Evolutionary conservation across 2,113 vertebrate species (phyloP).

Genomic region (Rafetus swinhoei): DNA sequence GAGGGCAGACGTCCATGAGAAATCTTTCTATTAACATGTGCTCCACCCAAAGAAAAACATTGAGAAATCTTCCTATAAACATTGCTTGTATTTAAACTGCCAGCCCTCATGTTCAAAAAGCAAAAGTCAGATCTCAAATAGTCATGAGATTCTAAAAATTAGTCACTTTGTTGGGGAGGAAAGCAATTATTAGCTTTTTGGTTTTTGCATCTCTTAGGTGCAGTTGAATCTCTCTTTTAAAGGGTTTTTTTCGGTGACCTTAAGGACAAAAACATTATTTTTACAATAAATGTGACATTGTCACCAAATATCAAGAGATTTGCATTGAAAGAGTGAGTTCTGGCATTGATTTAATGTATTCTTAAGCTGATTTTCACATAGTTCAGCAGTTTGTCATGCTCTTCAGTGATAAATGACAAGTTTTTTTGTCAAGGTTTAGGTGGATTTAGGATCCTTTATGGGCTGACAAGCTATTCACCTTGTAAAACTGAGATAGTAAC

Average conservation of each 20-base stretch:
- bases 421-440: no score
- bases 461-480: no score
- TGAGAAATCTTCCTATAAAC: neutral
- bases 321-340: neutral
- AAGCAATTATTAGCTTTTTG: neutral
- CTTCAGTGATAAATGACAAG: no score
- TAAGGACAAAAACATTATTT: neutral
- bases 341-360: no score
- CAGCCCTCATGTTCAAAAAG: neutral
- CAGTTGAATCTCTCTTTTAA: neutral
- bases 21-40: neutral
- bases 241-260: neutral
- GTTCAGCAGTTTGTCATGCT: no score
- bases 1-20: neutral
- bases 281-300: neutral
- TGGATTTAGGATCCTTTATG: no score
- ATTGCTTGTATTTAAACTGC: neutral
- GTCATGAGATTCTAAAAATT: neutral
- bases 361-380: no score
- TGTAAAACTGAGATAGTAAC: no score
- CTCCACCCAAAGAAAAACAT: neutral
- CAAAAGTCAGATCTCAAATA: neutral
- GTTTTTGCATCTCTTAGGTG: neutral
- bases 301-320: neutral
- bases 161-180: neutral